phyloP scores from a whole-genome alignment of 2,888 invertebrate genomes.

The Odontocolon sp. region DNA sequence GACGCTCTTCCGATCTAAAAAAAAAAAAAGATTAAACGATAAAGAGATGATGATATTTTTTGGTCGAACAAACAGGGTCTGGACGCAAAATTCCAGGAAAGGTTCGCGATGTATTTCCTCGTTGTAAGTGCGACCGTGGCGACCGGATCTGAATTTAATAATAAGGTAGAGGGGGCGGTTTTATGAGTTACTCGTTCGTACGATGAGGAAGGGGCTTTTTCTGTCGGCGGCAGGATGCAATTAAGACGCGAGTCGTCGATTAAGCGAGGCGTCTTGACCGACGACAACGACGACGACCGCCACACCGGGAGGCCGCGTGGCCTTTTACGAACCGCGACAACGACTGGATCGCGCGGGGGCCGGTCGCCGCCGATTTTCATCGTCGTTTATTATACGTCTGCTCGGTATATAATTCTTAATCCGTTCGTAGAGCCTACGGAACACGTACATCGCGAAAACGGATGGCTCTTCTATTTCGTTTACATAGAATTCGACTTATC shows the following conservation, averaged over 20 bases:
- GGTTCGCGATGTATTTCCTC: background rate
- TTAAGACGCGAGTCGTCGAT: conserved; percentile 46
- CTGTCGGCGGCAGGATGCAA: conserved; percentile 43
- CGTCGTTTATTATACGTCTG: background rate
- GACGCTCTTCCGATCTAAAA: no score
- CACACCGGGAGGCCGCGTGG: conserved; percentile 21
- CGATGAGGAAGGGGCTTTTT: background rate
- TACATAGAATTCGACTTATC: conserved; percentile 5
- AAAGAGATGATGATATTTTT: background rate
- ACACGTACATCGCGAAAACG: conserved; percentile 39
- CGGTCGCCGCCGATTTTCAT: conserved; percentile 2
- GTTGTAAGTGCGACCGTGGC: background rate
- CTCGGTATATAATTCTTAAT: conserved; percentile 27
- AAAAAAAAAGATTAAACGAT: background rate
- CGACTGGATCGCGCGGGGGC: background rate
- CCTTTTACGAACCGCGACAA: conserved; percentile 43
- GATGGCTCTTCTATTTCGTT: conserved; percentile 25
- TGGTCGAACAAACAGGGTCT: background rate
- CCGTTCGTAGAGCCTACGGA: conserved; percentile 23
- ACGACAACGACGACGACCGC: conserved; percentile 9
- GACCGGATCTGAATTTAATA: conserved; percentile 20
- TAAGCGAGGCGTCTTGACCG: conserved; percentile 17
- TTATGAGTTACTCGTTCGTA: conserved; percentile 9
- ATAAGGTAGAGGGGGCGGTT: conserved; percentile 17
- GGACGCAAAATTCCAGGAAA: background rate